Percentiles rank a stretch among this genome's conserved stretches.
Evolutionary conservation across 2,113 vertebrate genomes (phyloP).

Genomic region (Pseudolaguvia tuberculata): DNA sequence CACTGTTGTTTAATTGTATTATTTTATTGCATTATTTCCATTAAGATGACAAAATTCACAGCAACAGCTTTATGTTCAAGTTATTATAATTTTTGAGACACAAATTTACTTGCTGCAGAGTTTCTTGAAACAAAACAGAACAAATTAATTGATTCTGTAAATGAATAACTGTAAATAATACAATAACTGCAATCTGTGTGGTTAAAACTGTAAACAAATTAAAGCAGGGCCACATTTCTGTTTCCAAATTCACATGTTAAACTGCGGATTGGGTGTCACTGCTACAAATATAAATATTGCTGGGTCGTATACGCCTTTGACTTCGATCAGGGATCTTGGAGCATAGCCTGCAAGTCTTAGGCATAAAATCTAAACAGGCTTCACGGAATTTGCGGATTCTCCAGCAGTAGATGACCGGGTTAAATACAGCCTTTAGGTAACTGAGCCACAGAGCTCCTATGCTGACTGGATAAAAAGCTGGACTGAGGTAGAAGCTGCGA

Average conservation of each 20-base stretch:
- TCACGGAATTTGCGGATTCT: constrained; percentile 82
- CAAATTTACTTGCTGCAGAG: neutral
- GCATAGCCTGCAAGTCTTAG: constrained; percentile 76
- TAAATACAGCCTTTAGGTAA: constrained; percentile 85
- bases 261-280: constrained; percentile 74
- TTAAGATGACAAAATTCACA: neutral
- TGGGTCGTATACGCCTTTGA: constrained; percentile 75
- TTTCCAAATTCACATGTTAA: constrained; percentile 50
- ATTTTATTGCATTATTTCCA: constrained; percentile 6
- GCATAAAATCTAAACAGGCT: constrained; percentile 79
- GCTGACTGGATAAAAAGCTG: constrained; percentile 73
- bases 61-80: constrained; percentile 8
- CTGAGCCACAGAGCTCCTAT: constrained; percentile 74
- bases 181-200: neutral
- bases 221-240: neutral
- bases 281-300: constrained; percentile 75
- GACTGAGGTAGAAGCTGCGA: constrained; percentile 76
- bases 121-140: neutral
- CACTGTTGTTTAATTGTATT: constrained; percentile 3
- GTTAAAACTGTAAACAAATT: neutral
- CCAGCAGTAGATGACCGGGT: constrained; percentile 83
- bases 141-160: neutral
- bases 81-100: neutral
- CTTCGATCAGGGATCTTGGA: constrained; percentile 73
- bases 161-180: neutral